Conservation (phyloP, 2,797 vertebrate species). For the Crocidura indochinensis region DNA sequence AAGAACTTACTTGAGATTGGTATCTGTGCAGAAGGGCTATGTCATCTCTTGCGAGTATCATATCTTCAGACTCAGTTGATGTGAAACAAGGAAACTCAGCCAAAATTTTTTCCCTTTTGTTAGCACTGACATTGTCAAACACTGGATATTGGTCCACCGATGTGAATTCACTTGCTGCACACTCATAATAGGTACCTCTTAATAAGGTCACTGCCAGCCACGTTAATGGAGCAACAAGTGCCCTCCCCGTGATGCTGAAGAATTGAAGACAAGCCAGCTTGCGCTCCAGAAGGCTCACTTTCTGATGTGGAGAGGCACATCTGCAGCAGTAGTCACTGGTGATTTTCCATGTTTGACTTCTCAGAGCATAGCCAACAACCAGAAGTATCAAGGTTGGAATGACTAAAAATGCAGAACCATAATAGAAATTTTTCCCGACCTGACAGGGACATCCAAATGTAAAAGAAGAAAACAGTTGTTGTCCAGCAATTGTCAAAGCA, state of each 20-base stretch:
- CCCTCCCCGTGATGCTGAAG: conserved; percentile 88
- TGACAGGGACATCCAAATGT: conserved; percentile 91
- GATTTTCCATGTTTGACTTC: conserved; percentile 89
- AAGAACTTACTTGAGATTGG: conserved; percentile 90
- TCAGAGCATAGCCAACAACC: conserved; percentile 88
- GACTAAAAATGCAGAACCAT: conserved; percentile 89
- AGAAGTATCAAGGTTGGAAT: conserved; percentile 90
- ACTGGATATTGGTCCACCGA: conserved; percentile 77
- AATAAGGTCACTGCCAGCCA: conserved; percentile 90
- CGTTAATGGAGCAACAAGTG: conserved; percentile 89
- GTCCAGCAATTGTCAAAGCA: conserved; percentile 87
- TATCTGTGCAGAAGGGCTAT: conserved; percentile 89
- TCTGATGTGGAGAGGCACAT: conserved; percentile 16
- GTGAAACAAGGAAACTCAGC: conserved; percentile 87
- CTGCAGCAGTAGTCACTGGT: conserved; percentile 83
- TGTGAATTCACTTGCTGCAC: conserved; percentile 88
- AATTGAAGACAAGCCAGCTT: conserved; percentile 88
- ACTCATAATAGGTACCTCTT: conserved; percentile 89
- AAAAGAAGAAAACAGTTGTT: conserved; percentile 90
- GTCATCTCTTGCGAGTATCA: conserved; percentile 86
- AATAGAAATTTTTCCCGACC: conserved; percentile 88
- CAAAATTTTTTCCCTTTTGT: conserved; percentile 75
- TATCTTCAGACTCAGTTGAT: conserved; percentile 81
- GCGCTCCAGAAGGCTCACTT: conserved; percentile 79
- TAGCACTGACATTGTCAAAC: conserved; percentile 67